A percentile compares a stretch with the other conserved stretches of the same genome.
phyloP scores from a whole-genome alignment of 2,888 invertebrate species.

The Druceiella hillmani region DNA sequence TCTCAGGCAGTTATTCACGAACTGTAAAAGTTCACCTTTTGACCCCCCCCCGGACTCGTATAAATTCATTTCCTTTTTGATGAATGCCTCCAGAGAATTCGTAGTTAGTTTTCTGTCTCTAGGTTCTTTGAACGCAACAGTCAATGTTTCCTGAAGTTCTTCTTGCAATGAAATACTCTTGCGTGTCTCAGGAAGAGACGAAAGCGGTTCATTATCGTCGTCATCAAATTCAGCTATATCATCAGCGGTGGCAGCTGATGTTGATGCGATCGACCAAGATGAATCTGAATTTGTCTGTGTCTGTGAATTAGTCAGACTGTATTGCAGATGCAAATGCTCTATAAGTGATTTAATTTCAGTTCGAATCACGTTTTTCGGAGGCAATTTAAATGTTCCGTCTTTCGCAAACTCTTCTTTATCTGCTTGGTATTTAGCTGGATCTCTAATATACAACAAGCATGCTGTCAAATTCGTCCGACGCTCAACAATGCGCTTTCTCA shows the following conservation, averaged over 20 bases:
- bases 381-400: conserved; percentile 14
- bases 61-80: too few relatives aligned
- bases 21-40: background rate
- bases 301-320: conserved; percentile 10
- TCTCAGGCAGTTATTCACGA: conserved; percentile 6
- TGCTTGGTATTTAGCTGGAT: conserved; percentile 12
- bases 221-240: conserved; percentile 11
- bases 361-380: conserved; percentile 10
- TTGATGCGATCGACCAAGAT: conserved; percentile 12
- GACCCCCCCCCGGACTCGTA: background rate
- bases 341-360: conserved; percentile 14
- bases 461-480: conserved; percentile 16
- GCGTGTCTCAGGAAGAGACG: conserved; percentile 13
- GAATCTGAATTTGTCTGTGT: conserved; percentile 9
- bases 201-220: conserved; percentile 13
- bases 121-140: conserved; percentile 11
- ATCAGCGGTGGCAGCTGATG: conserved; percentile 10
- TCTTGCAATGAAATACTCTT: conserved; percentile 15
- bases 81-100: too few relatives aligned
- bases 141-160: too few relatives aligned
- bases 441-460: conserved; percentile 15
- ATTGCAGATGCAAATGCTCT: conserved; percentile 12
- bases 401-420: conserved; percentile 16
- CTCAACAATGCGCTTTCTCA: conserved; percentile 18
- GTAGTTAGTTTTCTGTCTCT: too few relatives aligned